Base-by-base conservation (phyloP, 2,888 invertebrate genomes). In the Plemyria rubiginata region DNA sequence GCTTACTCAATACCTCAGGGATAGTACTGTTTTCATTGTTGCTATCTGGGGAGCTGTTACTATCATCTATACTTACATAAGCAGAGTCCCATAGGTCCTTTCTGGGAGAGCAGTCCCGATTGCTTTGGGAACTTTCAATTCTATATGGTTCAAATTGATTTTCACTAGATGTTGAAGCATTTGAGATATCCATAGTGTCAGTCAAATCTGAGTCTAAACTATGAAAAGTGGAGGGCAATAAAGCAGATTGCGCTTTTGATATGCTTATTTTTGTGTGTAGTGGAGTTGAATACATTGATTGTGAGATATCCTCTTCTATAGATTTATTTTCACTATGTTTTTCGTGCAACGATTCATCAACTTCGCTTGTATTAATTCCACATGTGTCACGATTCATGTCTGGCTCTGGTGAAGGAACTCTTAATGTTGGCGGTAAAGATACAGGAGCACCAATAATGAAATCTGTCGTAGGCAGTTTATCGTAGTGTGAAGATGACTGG, bases 391-490 rank as follows among this genome's bases (percentile, higher is more conserved):
- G 38, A 5, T 9, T 28, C 68, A 85, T 79, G 59, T 79, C 73
- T 53, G 85, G 84, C 65, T 87, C 85, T 49, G 88, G 87, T 41
- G 89, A 80, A 28, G 85, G 70, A 6, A 82, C 77, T 74, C 82
- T 85, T 54, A 90, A 70, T 40, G 87, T 75, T 6, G 88, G 89
- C 22, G 91, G 90, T 13, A 92, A 78, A 41, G 92, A 92, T 40
- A 93, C 93, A n/a, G 93, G 93, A 48, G 92, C 93, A 45, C 93
- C 93, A 63, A 93, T 93, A 38, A 90, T 91, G 70, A 93, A 93
- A 71, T 93, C 90, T n/a, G 90, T 79, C 15, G 82, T 72, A 0
- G 84, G 85, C 41, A 75, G 65, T 58, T 75, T 71, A 52, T 80
- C 79, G 56, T 57, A 67, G 45, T 73, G 71, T 50, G 77, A 51